Conservation (phyloP, 2,113 vertebrate genomes). For the Ageneiosus marmoratus region DNA sequence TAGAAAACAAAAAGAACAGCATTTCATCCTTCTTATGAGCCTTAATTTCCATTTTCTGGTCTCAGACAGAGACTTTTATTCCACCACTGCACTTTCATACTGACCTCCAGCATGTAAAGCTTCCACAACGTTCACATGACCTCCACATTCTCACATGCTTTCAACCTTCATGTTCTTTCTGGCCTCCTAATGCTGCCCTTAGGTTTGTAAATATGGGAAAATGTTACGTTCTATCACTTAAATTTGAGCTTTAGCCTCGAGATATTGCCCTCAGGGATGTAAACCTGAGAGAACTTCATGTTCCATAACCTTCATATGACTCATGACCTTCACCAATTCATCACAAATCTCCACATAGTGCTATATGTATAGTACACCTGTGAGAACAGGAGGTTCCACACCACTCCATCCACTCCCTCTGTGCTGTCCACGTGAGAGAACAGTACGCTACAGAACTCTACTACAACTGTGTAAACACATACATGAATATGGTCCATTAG, state of each 20-base stretch:
- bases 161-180: background rate
- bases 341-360: background rate
- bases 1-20: background rate
- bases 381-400: background rate
- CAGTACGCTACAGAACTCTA: conserved; percentile 36
- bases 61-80: too few relatives aligned
- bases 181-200: background rate
- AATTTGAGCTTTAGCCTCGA: background rate
- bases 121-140: background rate
- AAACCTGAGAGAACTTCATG: background rate
- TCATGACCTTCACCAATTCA: background rate
- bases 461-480: conserved; percentile 21
- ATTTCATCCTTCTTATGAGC: background rate
- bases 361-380: background rate
- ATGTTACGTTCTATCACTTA: background rate
- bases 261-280: background rate
- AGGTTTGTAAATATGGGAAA: background rate
- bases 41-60: background rate
- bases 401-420: background rate
- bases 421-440: conserved; percentile 31
- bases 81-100: background rate
- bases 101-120: background rate
- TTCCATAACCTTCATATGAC: background rate
- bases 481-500: conserved; percentile 30
- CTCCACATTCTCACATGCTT: background rate